phyloP scores from a whole-genome alignment of 2,888 invertebrate species.

The Agapostemon virescens region DNA sequence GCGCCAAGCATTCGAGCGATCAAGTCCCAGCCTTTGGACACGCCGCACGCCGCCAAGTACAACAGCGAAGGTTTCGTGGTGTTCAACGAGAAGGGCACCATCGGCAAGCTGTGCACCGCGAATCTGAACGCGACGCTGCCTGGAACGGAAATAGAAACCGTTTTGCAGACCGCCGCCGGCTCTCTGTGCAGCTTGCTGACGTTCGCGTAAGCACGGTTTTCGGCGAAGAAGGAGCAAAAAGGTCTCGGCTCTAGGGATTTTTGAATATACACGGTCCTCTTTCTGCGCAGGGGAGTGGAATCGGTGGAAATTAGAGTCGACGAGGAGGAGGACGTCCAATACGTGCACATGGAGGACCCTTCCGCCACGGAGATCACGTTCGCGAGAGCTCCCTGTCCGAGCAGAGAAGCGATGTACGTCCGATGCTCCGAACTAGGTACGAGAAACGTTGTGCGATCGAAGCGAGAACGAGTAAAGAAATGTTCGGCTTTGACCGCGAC shows the following conservation, averaged over 20 bases:
- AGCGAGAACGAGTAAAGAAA: no score
- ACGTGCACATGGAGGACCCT: constrained; percentile 92
- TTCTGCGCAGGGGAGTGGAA: constrained; percentile 84
- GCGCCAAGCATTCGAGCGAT: constrained; percentile 86
- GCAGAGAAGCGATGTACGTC: constrained; percentile 89
- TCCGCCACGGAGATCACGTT: constrained; percentile 91
- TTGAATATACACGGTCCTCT: no score
- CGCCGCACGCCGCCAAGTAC: constrained; percentile 87
- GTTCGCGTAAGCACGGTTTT: constrained; percentile 85
- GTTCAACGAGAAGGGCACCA: constrained; percentile 90
- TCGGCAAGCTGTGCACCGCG: constrained; percentile 91
- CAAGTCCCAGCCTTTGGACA: constrained; percentile 84
- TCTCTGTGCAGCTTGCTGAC: constrained; percentile 90
- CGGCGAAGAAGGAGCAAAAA: not conserved
- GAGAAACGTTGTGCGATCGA: constrained; percentile 61
- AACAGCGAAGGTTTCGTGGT: constrained; percentile 90
- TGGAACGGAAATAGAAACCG: constrained; percentile 80
- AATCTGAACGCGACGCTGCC: constrained; percentile 86
- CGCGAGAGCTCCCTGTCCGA: constrained; percentile 88
- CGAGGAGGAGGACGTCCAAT: constrained; percentile 83
- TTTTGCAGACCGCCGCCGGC: constrained; percentile 87
- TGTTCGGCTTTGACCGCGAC: no score
- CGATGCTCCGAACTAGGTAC: constrained; percentile 89
- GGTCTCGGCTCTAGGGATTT: no score
- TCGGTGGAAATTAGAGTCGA: constrained; percentile 86